Percentiles rank a stretch among this genome's conserved stretches.
Conservation (phyloP, 1,140 invertebrate species). For the Panulirus ornatus region DNA sequence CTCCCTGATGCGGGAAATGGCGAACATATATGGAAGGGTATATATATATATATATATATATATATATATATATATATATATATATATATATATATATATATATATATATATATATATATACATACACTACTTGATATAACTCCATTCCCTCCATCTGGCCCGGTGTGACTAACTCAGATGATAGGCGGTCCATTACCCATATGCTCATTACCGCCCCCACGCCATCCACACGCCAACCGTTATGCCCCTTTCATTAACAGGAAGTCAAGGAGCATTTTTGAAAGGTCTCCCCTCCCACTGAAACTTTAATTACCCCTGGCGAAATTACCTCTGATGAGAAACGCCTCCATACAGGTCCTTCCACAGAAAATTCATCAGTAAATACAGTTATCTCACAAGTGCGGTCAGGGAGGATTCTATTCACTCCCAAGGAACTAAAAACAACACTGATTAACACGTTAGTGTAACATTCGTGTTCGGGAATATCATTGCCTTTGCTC, state of each 20-base stretch:
- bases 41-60: slow-evolving; percentile 14
- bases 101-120: slow-evolving; percentile 14
- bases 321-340: not conserved
- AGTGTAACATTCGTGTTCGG: too few species aligned
- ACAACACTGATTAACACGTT: too few species aligned
- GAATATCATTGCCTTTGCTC: too few species aligned
- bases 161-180: too few species aligned
- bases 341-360: not conserved
- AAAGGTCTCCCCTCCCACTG: not conserved
- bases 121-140: not conserved
- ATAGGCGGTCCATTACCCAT: not conserved
- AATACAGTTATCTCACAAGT: not conserved
- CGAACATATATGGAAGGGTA: too few species aligned
- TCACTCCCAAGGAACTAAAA: not conserved
- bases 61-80: slow-evolving; percentile 14
- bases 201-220: not conserved
- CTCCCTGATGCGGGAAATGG: too few species aligned
- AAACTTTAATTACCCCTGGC: not conserved
- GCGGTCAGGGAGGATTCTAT: not conserved
- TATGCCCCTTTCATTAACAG: not conserved
- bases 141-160: too few species aligned
- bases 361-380: not conserved
- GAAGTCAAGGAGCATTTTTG: not conserved
- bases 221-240: not conserved
- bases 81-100: slow-evolving; percentile 14